Evolutionary conservation across 2,888 invertebrate genomes (phyloP).

Genomic region (Ganaspis brasiliensis): DNA sequence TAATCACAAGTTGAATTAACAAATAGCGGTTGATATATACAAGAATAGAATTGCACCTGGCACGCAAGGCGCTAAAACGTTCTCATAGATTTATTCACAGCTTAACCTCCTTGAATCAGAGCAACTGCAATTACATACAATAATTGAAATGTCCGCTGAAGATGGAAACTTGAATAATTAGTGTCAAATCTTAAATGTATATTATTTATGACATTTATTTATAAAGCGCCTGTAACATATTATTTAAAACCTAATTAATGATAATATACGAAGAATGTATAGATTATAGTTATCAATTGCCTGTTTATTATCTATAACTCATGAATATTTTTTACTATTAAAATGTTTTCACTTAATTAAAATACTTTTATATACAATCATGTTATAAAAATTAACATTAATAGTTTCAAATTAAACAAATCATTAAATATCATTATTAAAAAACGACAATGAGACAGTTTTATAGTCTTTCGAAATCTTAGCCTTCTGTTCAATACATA

Average conservation of each 20-base stretch:
- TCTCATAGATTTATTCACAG: constrained; percentile 12
- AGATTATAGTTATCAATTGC: too few relatives aligned
- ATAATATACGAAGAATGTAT: not conserved
- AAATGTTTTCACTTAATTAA: not conserved
- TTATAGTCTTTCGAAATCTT: too few relatives aligned
- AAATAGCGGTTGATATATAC: not conserved
- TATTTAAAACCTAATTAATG: too few relatives aligned
- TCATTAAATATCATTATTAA: not conserved
- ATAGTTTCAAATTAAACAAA: not conserved
- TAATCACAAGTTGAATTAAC: constrained; percentile 16
- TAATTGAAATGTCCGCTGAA: not conserved
- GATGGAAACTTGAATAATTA: not conserved
- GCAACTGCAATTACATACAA: constrained; percentile 8
- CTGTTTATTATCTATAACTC: too few relatives aligned
- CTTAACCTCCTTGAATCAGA: constrained; percentile 3
- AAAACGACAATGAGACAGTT: not conserved
- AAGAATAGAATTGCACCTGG: constrained; percentile 31
- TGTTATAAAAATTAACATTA: not conserved
- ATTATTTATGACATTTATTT: too few relatives aligned
- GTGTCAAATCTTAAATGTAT: not conserved
- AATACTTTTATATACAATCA: not conserved
- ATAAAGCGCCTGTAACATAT: too few relatives aligned
- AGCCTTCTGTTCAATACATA: too few relatives aligned
- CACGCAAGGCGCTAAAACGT: constrained; percentile 21
- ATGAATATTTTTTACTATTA: not conserved